Evolutionary conservation across 64 coral and sea anemone genomes (phyloP), one percentile per base, ranked within the genome.

Genomic region (Exaiptasia diaphana): DNA sequence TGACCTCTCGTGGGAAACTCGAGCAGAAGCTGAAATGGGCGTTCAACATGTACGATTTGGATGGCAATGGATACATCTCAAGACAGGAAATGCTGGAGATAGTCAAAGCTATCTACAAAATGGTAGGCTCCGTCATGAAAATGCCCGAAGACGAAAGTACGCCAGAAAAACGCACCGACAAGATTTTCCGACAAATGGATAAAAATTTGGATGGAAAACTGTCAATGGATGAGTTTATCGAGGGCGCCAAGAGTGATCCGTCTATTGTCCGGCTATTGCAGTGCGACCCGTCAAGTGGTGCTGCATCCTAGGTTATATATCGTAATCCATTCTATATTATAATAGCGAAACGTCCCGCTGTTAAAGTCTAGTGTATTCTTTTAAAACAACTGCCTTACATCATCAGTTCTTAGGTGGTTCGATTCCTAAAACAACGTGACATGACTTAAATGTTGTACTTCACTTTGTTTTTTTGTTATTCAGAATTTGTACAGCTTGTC

Each of bases 41-140:
- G 0, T 91, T 91, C 53, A 91, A 83, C 71, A 91, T 91, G 89
- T 91, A 91, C 62, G 89, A 91, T 53, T 49, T 84, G 3, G 89
- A 91, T 22, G 81, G 74, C 10, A 91, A 91, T 73, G 89, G 89
- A 6, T 85, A 79, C 64, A 91, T 91, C 59, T 77, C 89, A 22
- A 85, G 53, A 41, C 62, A 91, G 8, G 89, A 84, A 29, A 83
- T 83, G 88, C 38, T 88, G 52, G 77, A 88, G 6, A 81, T 88
- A 31, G 75, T 88, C 27, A 71, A 63, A 76, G 84, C 84, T 23
- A 87, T 87, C 48, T 87, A 87, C 63, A 87, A 87, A 64, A 87
- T 87, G 84, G 84, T 87, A 29, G 84, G 84, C 12, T 55, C 58
- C 32, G 84, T 87, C 15, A 87, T 87, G 84, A 87, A 87, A 76